These are phyloP conservation scores for Chelonoidis abingdonii DNA, from an alignment of 2,113 vertebrate genomes.

Conservation along the genomic window DNA sequence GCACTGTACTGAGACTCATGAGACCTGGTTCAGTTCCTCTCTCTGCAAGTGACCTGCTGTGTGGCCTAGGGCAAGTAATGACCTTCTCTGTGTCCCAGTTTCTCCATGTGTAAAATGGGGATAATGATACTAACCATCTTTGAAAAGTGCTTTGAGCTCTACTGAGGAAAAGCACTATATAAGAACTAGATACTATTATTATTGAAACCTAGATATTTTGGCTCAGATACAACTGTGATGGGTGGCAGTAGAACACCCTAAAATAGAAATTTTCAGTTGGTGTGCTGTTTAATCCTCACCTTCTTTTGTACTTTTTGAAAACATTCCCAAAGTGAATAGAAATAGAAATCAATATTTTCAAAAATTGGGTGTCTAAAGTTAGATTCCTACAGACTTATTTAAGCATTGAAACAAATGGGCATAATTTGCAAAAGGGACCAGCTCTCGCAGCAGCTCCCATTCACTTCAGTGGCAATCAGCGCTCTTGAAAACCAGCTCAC, in stretches of 20 bases:
- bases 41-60: background rate
- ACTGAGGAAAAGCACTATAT: no score
- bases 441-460: rapidly evolving
- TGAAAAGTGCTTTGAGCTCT: no score
- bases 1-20: background rate
- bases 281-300: rapidly evolving
- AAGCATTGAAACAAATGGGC: background rate
- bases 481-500: rapidly evolving
- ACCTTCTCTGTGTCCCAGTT: no score
- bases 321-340: background rate
- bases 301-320: background rate
- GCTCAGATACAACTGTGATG: background rate
- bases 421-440: rapidly evolving
- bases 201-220: background rate
- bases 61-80: no score
- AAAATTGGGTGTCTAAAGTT: rapidly evolving
- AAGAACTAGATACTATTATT: no score
- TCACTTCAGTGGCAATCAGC: background rate
- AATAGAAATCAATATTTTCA: background rate
- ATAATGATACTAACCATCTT: background rate
- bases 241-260: background rate
- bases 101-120: background rate
- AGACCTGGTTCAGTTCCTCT: background rate
- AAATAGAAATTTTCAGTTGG: background rate
- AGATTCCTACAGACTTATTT: background rate